These are phyloP conservation scores for Blera fallax DNA, from an alignment of 2,888 invertebrate genomes.

Conservation along the genomic window DNA sequence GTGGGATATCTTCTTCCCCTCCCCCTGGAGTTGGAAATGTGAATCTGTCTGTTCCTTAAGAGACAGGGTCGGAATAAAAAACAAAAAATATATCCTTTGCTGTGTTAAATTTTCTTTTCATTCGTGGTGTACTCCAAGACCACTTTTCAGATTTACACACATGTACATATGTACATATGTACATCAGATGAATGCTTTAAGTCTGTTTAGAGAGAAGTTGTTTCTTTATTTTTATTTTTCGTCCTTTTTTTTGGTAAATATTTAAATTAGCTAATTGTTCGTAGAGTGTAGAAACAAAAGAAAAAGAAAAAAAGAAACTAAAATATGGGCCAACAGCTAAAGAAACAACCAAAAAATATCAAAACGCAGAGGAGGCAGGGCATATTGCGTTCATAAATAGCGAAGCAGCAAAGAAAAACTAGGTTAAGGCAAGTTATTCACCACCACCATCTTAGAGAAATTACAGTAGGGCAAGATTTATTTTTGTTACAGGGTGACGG, in stretches of 20 bases:
- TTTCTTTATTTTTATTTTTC: not conserved
- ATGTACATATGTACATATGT: not conserved
- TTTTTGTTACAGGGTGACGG: no score
- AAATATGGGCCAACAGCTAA: constrained; percentile 32
- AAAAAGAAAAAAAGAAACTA: not conserved
- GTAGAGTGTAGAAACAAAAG: not conserved
- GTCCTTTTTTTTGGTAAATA: constrained; percentile 2
- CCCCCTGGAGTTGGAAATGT: not conserved
- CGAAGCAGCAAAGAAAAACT: not conserved
- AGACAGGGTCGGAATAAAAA: not conserved
- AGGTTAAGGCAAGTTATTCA: constrained; percentile 12
- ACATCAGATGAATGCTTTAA: not conserved
- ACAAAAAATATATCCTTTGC: constrained; percentile 27
- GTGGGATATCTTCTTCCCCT: not conserved
- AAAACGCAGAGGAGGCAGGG: not conserved
- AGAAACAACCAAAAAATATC: constrained; percentile 15
- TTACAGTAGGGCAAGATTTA: no score
- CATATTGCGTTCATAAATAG: not conserved
- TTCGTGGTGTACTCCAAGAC: not conserved
- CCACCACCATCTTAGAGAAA: not conserved
- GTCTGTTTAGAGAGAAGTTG: not conserved
- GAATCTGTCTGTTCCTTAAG: not conserved
- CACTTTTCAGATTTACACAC: not conserved
- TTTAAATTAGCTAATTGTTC: constrained; percentile 47
- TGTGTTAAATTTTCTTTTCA: constrained; percentile 9